phyloP scores from a whole-genome alignment of 2,113 vertebrate species.

The Ailuropoda melanoleuca region DNA sequence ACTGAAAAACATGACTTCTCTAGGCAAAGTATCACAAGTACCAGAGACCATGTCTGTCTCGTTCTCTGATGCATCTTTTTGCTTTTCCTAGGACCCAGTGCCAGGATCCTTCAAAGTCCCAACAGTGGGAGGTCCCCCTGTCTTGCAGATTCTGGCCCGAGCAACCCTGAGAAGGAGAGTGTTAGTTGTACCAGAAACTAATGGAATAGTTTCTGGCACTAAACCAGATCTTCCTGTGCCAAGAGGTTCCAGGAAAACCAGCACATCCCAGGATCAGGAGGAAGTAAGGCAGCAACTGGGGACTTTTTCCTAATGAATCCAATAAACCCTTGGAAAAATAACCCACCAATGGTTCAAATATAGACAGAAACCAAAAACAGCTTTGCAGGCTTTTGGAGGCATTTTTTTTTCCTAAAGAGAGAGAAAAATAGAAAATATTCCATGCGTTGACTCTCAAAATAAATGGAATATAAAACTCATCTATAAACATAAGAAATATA shows the following conservation, averaged over 20 bases:
- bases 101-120: background rate
- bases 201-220: background rate
- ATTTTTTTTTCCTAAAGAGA: background rate
- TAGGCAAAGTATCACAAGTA: background rate
- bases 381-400: background rate
- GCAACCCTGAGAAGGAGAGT: background rate
- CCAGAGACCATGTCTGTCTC: background rate
- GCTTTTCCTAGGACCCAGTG: background rate
- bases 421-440: background rate
- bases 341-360: background rate
- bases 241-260: conserved; percentile 68
- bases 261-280: conserved; percentile 8
- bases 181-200: background rate
- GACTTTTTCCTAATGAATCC: conserved; percentile 52
- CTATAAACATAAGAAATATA: background rate
- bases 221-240: conserved; percentile 23
- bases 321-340: conserved; percentile 54
- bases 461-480: background rate
- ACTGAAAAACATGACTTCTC: background rate
- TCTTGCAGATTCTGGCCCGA: background rate
- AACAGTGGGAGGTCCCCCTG: background rate
- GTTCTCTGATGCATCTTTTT: background rate
- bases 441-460: background rate
- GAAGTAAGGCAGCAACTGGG: conserved; percentile 32
- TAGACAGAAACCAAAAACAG: conserved; percentile 42